These are phyloP conservation scores for Ditylenchus dipsaci DNA, from an alignment of 1,140 invertebrate species.

Conservation along the genomic window DNA sequence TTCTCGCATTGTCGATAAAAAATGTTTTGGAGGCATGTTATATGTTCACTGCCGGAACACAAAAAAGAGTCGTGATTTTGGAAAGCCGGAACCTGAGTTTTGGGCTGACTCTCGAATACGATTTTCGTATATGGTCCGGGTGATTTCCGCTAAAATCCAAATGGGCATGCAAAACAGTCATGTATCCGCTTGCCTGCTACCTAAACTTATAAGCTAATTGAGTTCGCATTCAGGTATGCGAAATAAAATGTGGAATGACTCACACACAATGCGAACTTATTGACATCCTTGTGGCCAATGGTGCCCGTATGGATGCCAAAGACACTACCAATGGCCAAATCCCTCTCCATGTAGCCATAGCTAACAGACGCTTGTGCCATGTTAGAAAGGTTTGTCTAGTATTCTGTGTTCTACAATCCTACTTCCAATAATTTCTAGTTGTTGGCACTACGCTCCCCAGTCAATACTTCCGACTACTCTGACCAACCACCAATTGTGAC, in stretches of 20 bases:
- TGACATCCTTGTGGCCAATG: constrained; percentile 9
- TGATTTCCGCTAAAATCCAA: no score
- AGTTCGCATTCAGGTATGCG: constrained; percentile 19
- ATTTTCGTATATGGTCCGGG: no score
- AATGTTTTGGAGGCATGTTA: no score
- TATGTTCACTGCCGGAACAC: no score
- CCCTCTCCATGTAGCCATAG: constrained; percentile 27
- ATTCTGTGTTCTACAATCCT: background rate
- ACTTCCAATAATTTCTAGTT: background rate
- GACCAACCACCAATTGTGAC: constrained; percentile 18
- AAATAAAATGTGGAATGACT: constrained; percentile 14
- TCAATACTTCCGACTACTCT: constrained; percentile 14
- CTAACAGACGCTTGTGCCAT: constrained; percentile 24
- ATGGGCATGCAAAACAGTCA: no score
- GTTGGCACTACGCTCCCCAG: constrained; percentile 17
- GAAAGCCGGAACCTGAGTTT: no score
- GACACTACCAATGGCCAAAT: constrained; percentile 19
- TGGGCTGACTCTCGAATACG: no score
- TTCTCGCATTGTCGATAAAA: no score
- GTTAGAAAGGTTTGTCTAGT: constrained; percentile 3
- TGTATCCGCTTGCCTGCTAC: no score
- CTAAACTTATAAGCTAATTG: no score
- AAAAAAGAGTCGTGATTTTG: no score
- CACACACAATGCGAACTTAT: constrained; percentile 28
- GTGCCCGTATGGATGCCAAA: constrained; percentile 19